Evolutionary conservation across 2,888 invertebrate genomes (phyloP).

Genomic region (Xestia sexstrigata): DNA sequence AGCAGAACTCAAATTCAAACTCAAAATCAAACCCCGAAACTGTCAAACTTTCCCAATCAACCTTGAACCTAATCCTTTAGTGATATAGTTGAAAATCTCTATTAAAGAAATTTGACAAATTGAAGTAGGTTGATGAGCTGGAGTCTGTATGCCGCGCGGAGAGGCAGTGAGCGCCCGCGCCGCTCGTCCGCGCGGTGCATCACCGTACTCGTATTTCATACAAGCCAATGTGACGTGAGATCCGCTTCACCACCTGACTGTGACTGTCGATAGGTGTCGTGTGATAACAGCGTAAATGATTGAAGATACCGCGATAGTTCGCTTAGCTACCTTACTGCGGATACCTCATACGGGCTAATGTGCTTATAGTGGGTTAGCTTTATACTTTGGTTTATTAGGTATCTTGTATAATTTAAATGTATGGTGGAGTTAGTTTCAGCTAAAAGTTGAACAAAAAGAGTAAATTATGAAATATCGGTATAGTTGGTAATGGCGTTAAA

Average conservation of each 20-base stretch:
- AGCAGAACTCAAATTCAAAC: too few species aligned
- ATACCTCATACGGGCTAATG: constrained; percentile 53
- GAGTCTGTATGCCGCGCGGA: background rate
- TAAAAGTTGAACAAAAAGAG: background rate
- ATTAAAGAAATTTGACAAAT: too few species aligned
- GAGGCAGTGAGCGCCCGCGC: background rate
- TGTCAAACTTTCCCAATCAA: too few species aligned
- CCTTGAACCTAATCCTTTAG: too few species aligned
- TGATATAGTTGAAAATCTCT: too few species aligned
- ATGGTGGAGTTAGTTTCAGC: background rate
- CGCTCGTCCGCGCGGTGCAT: background rate
- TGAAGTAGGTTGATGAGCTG: too few species aligned
- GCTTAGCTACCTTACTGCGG: constrained; percentile 84
- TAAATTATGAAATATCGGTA: background rate
- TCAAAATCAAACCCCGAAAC: too few species aligned
- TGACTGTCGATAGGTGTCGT: constrained; percentile 77
- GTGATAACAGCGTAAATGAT: background rate
- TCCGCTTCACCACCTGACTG: constrained; percentile 56
- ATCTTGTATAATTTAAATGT: background rate
- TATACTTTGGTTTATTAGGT: constrained; percentile 25
- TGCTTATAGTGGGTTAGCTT: constrained; percentile 34
- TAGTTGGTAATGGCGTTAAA: background rate
- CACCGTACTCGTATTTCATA: background rate
- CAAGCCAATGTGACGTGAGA: background rate
- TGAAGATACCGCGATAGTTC: constrained; percentile 89